A percentile compares a stretch with the other conserved stretches of the same genome.
Evolutionary conservation across 2,888 invertebrate genomes (phyloP).

Genomic region (Leucoptera coffeella): DNA sequence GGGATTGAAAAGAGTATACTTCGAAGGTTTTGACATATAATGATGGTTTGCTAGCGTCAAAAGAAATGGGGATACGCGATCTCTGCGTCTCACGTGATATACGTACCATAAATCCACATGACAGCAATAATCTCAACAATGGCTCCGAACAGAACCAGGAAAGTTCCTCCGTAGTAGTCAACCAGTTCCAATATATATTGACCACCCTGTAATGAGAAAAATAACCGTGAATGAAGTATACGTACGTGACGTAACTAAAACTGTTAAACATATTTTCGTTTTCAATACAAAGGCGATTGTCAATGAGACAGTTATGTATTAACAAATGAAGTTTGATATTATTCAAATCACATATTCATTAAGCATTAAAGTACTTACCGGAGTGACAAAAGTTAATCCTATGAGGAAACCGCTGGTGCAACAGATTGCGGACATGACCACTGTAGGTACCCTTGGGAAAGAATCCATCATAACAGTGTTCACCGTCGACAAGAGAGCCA

Average conservation of each 20-base stretch:
- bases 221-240: background rate
- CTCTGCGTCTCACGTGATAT: too few species aligned
- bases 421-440: slow-evolving; percentile 51
- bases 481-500: slow-evolving; percentile 61
- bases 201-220: slow-evolving; percentile 57
- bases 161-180: slow-evolving; percentile 72
- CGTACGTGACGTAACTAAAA: too few species aligned
- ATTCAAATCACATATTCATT: too few species aligned
- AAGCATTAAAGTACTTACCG: too few species aligned
- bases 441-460: slow-evolving; percentile 53
- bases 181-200: slow-evolving; percentile 68
- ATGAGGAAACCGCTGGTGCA: slow-evolving; percentile 55
- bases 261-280: too few species aligned
- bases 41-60: too few species aligned
- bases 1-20: too few species aligned
- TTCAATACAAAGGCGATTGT: too few species aligned
- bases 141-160: slow-evolving; percentile 65
- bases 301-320: too few species aligned
- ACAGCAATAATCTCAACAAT: slow-evolving; percentile 65
- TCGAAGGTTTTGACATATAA: too few species aligned
- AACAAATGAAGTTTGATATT: too few species aligned
- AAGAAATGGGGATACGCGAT: too few species aligned
- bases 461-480: slow-evolving; percentile 65
- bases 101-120: slow-evolving; percentile 69
- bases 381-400: slow-evolving; percentile 69